These are phyloP conservation scores for Orthosia gracilis DNA, from an alignment of 2,888 invertebrate genomes.

Conservation along the genomic window DNA sequence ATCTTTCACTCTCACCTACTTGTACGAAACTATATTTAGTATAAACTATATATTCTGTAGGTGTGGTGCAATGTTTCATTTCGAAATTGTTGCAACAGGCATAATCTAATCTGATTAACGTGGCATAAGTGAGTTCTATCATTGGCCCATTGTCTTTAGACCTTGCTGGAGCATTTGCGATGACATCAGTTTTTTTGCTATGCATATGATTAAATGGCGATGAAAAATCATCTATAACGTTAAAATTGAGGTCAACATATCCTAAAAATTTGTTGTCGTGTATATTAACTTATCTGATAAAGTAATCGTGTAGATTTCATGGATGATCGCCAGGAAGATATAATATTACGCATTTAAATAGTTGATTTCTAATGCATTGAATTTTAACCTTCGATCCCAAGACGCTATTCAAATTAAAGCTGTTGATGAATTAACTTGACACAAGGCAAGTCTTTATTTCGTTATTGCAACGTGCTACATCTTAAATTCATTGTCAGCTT, in stretches of 20 bases:
- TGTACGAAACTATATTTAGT: slow-evolving; percentile 34
- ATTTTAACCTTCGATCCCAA: slow-evolving; percentile 12
- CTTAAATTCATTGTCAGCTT: slow-evolving; percentile 19
- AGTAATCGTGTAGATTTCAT: neutral
- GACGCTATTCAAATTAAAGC: neutral
- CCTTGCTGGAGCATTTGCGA: slow-evolving; percentile 2
- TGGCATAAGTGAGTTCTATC: slow-evolving; percentile 47
- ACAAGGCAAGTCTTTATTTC: slow-evolving; percentile 4
- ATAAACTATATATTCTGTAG: slow-evolving; percentile 20
- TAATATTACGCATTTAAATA: slow-evolving; percentile 8
- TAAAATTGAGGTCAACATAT: neutral
- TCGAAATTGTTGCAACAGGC: slow-evolving; percentile 41
- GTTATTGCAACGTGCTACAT: slow-evolving; percentile 10
- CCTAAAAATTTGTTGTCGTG: neutral
- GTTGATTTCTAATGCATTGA: neutral
- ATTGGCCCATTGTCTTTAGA: slow-evolving; percentile 46
- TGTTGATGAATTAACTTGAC: slow-evolving; percentile 6
- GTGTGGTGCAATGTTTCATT: slow-evolving; percentile 49
- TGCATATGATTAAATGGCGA: slow-evolving; percentile 1
- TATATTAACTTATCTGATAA: neutral
- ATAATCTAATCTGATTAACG: slow-evolving; percentile 60
- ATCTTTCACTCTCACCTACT: slow-evolving; percentile 43
- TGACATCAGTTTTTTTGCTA: slow-evolving; percentile 40
- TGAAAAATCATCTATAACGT: neutral
- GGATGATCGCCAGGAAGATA: slow-evolving; percentile 1